phyloP scores from a whole-genome alignment of 2,888 invertebrate species.

The Shargacucullia verbasci region DNA sequence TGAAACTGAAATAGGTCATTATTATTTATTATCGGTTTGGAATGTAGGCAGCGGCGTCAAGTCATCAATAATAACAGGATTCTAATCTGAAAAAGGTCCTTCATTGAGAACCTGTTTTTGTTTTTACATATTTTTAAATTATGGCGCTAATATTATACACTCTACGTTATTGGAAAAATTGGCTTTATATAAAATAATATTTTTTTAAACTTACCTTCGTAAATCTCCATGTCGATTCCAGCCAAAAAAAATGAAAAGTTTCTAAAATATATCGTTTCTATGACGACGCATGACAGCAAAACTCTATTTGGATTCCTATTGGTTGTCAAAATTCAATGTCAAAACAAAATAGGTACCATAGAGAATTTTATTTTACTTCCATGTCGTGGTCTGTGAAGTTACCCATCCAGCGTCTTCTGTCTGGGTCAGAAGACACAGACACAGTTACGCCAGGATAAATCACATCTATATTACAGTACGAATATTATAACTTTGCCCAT shows the following conservation, averaged over 20 bases:
- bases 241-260: conserved; percentile 82
- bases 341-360: conserved; percentile 13
- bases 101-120: conserved; percentile 60
- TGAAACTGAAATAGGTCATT: no score
- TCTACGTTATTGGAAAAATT: conserved; percentile 12
- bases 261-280: conserved; percentile 86
- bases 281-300: conserved; percentile 88
- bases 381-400: no score
- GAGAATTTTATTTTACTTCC: no score
- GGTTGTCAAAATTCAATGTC: conserved; percentile 57
- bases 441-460: no score
- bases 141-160: conserved; percentile 31
- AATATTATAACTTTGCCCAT: no score
- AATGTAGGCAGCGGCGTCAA: conserved; percentile 27
- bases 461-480: no score
- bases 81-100: conserved; percentile 43
- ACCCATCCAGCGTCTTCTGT: no score
- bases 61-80: conserved; percentile 25
- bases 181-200: conserved; percentile 41
- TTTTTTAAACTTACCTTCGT: conserved; percentile 78
- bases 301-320: conserved; percentile 74
- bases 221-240: conserved; percentile 85
- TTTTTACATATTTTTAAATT: conserved; percentile 43
- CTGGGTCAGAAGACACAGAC: no score
- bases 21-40: conserved; percentile 2